Evolutionary conservation across 1,140 invertebrate genomes (phyloP), one percentile per base, ranked within the genome.

Genomic region (Chironomus striatipennis): DNA sequence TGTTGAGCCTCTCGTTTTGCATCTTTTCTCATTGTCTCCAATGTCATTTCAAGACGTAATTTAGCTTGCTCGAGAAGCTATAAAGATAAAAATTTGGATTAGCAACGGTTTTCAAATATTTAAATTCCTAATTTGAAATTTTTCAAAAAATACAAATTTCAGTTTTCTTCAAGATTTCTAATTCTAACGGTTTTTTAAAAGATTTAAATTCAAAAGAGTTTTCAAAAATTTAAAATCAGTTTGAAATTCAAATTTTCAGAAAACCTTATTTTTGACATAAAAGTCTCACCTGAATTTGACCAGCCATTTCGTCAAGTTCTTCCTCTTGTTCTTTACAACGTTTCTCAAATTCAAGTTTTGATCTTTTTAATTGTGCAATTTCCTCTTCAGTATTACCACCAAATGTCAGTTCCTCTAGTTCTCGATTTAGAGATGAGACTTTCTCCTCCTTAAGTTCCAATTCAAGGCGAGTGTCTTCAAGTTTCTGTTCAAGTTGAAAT

Each of bases 251-350:
- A 65, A n/a, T 20, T n/a, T 78, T 21, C 12, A 73, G 15, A n/a
- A n/a, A n/a, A n/a, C n/a, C n/a, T 34, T 21, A 20, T 43, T 65
- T 24, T 47, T 12, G 8, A 43, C 17, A 5, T 42, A 17, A 77
- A 73, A 43, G 9, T 73, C 9, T 43, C 4, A 84, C 83, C 84
- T 93, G 89, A 78, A 93, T 89, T 82, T 95, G 95, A 42, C 93
- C 95, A 0, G 95, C 95, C 76, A 97, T 85, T 79, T 98, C 95
- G 80, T 98, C 96, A 24, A 98, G 83, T 80, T 98, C 96, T 82
- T 98, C 96, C 79, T 98, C 95, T 84, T 97, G 95, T 79, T 98
- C 95, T 79, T 94, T 91, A 4, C 90, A 81, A 76, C 93, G 91
- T 43, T 90, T 86, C 79, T 97, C 94, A n/a, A 95, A 85, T 73